phyloP scores from a whole-genome alignment of 1,140 invertebrate species.

The Bradynema listronoti region DNA sequence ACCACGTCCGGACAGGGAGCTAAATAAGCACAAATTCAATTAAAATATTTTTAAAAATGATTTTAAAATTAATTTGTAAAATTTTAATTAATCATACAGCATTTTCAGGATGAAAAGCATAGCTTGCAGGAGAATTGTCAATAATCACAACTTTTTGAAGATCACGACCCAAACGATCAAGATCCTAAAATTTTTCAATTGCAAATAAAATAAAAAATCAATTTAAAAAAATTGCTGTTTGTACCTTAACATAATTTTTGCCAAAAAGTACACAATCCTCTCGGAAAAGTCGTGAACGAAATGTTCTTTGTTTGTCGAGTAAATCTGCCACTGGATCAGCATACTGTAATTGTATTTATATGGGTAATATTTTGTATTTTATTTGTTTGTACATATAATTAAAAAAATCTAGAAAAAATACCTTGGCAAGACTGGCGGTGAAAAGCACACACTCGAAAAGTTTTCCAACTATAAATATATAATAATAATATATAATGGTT shows the following conservation, averaged over 20 bases:
- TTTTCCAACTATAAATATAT: too few species aligned
- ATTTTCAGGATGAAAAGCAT: conserved; percentile 99
- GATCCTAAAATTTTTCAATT: conserved; percentile 65
- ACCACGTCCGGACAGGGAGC: conserved; percentile 94
- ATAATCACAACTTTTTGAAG: conserved; percentile 93
- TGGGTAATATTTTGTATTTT: conserved; percentile 6
- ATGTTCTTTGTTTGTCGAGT: conserved; percentile 90
- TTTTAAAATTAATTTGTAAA: conserved; percentile 9
- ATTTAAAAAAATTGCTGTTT: conserved; percentile 49
- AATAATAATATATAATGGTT: too few species aligned
- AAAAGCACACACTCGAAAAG: conserved; percentile 98
- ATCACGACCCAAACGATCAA: conserved; percentile 90
- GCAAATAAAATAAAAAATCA: conserved; percentile 10
- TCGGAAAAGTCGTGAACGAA: conserved; percentile 81
- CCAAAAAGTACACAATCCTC: conserved; percentile 99
- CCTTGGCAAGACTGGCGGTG: conserved; percentile 94
- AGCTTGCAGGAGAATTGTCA: conserved; percentile 97
- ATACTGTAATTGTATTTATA: conserved; percentile 67
- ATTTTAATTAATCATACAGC: conserved; percentile 68
- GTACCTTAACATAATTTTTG: conserved; percentile 90
- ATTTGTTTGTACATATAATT: conserved; percentile 5
- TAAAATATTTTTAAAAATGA: neutral
- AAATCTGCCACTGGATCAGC: conserved; percentile 98
- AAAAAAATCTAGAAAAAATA: conserved; percentile 61
- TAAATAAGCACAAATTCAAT: conserved; percentile 67